Base-by-base conservation (phyloP, 2,797 vertebrate species). In the Numenius phaeopus region DNA sequence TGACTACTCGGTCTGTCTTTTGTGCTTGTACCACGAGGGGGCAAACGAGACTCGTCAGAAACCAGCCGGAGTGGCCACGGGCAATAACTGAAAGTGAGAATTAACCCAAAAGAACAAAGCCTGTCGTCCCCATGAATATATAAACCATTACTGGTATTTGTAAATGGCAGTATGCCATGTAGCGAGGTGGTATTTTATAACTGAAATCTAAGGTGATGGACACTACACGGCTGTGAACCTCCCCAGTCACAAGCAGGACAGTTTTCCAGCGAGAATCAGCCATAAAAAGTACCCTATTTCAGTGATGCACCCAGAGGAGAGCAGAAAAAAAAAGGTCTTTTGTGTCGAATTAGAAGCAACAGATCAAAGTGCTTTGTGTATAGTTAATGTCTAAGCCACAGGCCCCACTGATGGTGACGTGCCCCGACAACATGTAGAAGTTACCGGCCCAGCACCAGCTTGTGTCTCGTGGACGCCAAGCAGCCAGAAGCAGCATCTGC, bases 31-130 rank as follows among this genome's bases (percentile, higher is more conserved):
- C 97, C 98, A 86, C 94, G 82, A 87, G 98, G 66, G 97, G 96
- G 98, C 54, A 94, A 32, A 20, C 92, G 15, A 94, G 97, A 62
- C 62, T 83, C 96, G 57, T 14, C 69, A 8, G 6, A 92, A 83
- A 72, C 30, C 3, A 30, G 8, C 30, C 46, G 1, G 27, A 13
- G 57, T 4, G 1, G 30, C 34, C 30, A 0, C 23, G 6, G 52
- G 23, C 52, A 7, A 1, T 2, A 66, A 14, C 1, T 17, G 50
- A 73, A 49, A 80, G 69, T 1, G 19, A 30, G 30, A 7, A 39
- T 22, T 69, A 62, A 83, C n/a, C 10, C 34, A 1, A 5, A 40
- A 9, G 22, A 59, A 49, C 82, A 10, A 17, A 79, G 61, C 19
- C 3, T 6, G 55, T 27, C 37, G 71, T 14, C n/a, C 30, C 6